A percentile compares a stretch with the other conserved stretches of the same genome.
Conservation (phyloP, 2,888 invertebrate species). For the Euproctis similis region DNA sequence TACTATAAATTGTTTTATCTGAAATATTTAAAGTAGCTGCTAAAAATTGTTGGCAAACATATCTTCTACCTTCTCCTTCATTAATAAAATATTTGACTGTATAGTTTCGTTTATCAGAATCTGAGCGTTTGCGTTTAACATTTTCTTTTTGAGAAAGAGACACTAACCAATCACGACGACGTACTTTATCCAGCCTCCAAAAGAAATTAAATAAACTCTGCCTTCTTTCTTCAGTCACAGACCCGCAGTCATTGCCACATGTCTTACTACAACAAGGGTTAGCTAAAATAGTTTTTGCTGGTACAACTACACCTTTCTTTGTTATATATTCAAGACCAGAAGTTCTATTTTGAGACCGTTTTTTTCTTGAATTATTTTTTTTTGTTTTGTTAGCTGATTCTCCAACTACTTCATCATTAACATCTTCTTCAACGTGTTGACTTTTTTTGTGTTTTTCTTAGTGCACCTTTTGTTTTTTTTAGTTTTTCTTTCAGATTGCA, state of each 20-base stretch:
- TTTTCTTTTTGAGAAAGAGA: neutral
- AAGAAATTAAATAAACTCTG: neutral
- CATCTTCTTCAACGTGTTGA: neutral
- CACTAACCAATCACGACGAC: slow-evolving; percentile 1
- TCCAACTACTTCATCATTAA: neutral
- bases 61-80: slow-evolving; percentile 1
- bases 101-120: neutral
- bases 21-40: slow-evolving; percentile 1
- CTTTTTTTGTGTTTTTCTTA: neutral
- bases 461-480: neutral
- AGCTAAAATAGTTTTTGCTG: neutral
- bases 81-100: neutral
- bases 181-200: neutral
- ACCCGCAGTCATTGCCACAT: neutral
- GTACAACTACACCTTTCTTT: neutral
- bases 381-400: neutral
- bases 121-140: neutral
- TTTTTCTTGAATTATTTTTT: neutral
- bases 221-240: neutral
- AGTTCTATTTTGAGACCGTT: neutral
- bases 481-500: neutral
- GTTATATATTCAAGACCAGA: neutral
- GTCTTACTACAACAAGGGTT: slow-evolving; percentile 1
- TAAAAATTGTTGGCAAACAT: slow-evolving; percentile 3
- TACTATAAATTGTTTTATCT: neutral